Evolutionary conservation across 2,113 vertebrate genomes (phyloP), one percentile per base, ranked within the genome.

Genomic region (Acanthisitta chloris): DNA sequence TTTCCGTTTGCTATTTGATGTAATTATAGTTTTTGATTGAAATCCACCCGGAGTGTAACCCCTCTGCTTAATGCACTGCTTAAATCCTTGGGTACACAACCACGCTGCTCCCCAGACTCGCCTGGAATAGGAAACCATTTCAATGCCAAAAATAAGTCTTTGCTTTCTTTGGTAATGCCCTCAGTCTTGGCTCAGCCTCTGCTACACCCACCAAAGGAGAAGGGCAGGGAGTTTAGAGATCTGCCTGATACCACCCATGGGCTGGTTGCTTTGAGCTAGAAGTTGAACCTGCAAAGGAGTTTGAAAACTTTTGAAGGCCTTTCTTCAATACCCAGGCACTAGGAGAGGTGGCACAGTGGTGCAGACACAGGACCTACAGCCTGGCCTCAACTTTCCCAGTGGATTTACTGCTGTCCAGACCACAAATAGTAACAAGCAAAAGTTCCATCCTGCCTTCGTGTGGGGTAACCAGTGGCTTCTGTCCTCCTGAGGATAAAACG

Each of bases 21-120:
- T 98, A 97, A 98, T 98, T 97, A 98, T 85, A 96, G 95, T 97
- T 98, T 98, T 93, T 97, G 97, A 96, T 95, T 96, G 97, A 97
- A 97, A 97, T 95, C 82, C 94, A 94, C 95, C 96, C 45, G 3
- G 94, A 95, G 91, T 87, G 93, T 84, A 94, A 92, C 94, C 93
- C 89, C 95, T 95, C 80, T 36, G 91, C 95, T 97, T 96, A 97
- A 97, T 83, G 95, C 90, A 83, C 95, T 94, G 88, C 84, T 96
- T 96, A 94, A 96, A 96, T 96, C 97, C 95, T 82, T 95, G 86
- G 91, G 97, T 90, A 95, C 96, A 93, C 95, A 88, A 84, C 66
- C 18, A 74, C 12, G 17, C 79, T 48, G 51, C 81, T 92, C 89
- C 81, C 86, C 62, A 88, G 91, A 84, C 81, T 95, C 79, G 70